These are phyloP conservation scores for Silurus aristotelis DNA, from an alignment of 2,797 vertebrate genomes.

Conservation along the genomic window DNA sequence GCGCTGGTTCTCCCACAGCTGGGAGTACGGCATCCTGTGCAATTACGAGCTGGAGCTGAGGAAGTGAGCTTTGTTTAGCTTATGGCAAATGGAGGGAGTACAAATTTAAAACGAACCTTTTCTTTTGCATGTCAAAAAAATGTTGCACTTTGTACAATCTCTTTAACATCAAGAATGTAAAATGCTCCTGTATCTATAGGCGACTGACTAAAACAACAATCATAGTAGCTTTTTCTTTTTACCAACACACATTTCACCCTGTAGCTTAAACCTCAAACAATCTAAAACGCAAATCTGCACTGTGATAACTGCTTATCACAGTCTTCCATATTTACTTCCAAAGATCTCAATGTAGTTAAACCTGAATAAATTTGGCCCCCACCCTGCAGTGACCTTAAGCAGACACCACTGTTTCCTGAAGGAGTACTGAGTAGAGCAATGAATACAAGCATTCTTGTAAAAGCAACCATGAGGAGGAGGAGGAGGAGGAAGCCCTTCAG, in stretches of 20 bases:
- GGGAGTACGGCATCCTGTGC: slow-evolving; percentile 65
- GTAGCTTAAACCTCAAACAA: background rate
- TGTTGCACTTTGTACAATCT: background rate
- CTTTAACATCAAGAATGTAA: background rate
- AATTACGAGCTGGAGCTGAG: slow-evolving; percentile 59
- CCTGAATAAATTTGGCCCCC: background rate
- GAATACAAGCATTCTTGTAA: slow-evolving; percentile 51
- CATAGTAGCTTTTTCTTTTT: background rate
- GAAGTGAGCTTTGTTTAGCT: slow-evolving; percentile 60
- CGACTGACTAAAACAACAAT: background rate
- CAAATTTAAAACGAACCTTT: slow-evolving; percentile 50
- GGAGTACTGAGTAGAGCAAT: slow-evolving; percentile 62
- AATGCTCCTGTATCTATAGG: background rate
- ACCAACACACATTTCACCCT: background rate
- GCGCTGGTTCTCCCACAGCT: slow-evolving; percentile 58
- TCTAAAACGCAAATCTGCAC: background rate
- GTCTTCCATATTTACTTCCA: background rate
- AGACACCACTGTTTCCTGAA: slow-evolving; percentile 34
- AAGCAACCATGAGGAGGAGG: background rate
- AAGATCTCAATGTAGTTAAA: background rate
- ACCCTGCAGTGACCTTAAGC: background rate
- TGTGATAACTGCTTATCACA: background rate
- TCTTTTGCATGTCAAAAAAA: slow-evolving; percentile 8
- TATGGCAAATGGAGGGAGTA: slow-evolving; percentile 45
- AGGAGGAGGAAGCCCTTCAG: background rate